Conservation (phyloP, 2,888 invertebrate genomes). For the Yponomeuta plumbellus region DNA sequence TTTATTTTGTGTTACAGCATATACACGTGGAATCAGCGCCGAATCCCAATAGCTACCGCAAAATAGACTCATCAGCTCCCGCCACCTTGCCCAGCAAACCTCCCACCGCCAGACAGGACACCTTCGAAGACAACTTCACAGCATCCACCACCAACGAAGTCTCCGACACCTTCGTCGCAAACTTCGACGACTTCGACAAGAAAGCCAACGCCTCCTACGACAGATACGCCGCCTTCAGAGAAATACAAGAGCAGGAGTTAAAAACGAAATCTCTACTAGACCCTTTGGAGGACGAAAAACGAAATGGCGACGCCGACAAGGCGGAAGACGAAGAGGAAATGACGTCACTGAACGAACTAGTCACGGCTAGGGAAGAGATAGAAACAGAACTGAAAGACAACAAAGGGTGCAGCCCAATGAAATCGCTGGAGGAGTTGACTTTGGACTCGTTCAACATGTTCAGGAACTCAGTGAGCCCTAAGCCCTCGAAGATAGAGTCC, state of each 20-base stretch:
- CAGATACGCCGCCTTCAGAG: slow-evolving; percentile 91
- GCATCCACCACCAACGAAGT: slow-evolving; percentile 49
- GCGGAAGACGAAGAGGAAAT: slow-evolving; percentile 60
- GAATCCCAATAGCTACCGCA: slow-evolving; percentile 20
- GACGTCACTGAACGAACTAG: slow-evolving; percentile 48
- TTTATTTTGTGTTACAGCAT: slow-evolving; percentile 38
- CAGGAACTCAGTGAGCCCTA: slow-evolving; percentile 63
- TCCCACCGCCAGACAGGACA: slow-evolving; percentile 25
- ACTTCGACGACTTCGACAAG: slow-evolving; percentile 79
- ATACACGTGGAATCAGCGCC: slow-evolving; percentile 53
- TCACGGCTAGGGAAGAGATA: slow-evolving; percentile 43
- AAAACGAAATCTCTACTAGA: slow-evolving; percentile 65
- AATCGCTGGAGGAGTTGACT: slow-evolving; percentile 58
- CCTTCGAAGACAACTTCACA: slow-evolving; percentile 80
- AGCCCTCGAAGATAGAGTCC: slow-evolving; percentile 58
- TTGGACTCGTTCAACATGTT: slow-evolving; percentile 64
- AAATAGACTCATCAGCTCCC: neutral
- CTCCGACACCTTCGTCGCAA: slow-evolving; percentile 78
- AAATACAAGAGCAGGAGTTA: slow-evolving; percentile 86
- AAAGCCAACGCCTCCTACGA: slow-evolving; percentile 80
- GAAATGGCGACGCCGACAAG: slow-evolving; percentile 34
- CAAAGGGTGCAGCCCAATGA: slow-evolving; percentile 51
- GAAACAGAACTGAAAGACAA: slow-evolving; percentile 44
- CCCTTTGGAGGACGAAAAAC: slow-evolving; percentile 36
- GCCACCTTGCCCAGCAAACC: neutral